phyloP scores from a whole-genome alignment of 1,140 invertebrate genomes.

The Penaeus vannamei region DNA sequence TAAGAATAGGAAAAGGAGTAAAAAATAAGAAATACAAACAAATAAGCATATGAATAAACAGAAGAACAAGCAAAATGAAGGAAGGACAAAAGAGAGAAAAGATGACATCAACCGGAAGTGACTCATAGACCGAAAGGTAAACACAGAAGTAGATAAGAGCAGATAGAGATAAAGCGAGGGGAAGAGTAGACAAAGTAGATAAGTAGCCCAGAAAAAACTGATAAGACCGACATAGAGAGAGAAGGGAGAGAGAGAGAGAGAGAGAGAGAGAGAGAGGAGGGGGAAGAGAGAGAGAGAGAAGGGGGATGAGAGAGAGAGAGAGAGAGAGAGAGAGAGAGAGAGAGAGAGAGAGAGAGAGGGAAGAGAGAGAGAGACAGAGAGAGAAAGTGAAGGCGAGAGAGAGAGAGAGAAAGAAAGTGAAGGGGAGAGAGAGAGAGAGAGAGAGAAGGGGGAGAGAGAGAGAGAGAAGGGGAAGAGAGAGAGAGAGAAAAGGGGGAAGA shows the following conservation, averaged over 20 bases:
- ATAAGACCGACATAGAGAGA: not conserved
- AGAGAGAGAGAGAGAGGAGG: not conserved
- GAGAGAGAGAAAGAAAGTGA: not conserved
- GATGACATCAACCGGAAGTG: too few species aligned
- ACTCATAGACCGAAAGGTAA: too few species aligned
- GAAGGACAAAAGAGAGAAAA: too few species aligned
- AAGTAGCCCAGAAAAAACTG: too few species aligned
- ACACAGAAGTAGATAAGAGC: too few species aligned
- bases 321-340: not conserved
- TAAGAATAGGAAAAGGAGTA: too few species aligned
- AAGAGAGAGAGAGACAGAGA: not conserved
- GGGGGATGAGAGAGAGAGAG: not conserved
- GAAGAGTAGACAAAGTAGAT: too few species aligned
- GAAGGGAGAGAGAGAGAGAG: not conserved
- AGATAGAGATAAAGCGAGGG: too few species aligned
- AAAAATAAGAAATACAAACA: too few species aligned
- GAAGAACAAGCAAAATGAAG: too few species aligned
- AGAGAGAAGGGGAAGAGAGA: not conserved
- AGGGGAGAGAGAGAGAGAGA: not conserved
- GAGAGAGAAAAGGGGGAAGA: not conserved
- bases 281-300: conserved; percentile 2
- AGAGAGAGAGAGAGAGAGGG: not conserved
- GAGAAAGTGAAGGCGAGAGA: not conserved
- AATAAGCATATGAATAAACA: too few species aligned
- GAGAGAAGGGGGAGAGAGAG: not conserved